A percentile compares a stretch with the other conserved stretches of the same genome.
These are phyloP conservation scores for Epiblema foenella DNA, from an alignment of 2,888 invertebrate genomes.

Conservation along the genomic window DNA sequence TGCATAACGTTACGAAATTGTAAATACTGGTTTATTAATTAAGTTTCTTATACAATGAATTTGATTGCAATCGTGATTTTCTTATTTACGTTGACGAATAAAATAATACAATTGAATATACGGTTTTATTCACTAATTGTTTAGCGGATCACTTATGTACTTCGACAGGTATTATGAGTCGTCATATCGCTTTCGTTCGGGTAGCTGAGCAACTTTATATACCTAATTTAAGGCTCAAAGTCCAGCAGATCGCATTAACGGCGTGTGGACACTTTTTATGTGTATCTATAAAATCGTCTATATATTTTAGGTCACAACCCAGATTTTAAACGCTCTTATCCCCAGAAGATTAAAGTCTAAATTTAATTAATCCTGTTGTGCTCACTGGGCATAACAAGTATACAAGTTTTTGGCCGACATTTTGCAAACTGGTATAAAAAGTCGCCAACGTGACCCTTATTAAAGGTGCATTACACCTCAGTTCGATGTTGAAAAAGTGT, in stretches of 20 bases:
- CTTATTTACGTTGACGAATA: too few species aligned
- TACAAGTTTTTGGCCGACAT: slow-evolving; percentile 32
- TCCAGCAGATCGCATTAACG: slow-evolving; percentile 17
- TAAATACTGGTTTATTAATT: too few species aligned
- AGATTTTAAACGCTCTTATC: not conserved
- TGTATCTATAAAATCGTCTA: slow-evolving; percentile 5
- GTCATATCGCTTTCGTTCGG: slow-evolving; percentile 20
- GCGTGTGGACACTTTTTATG: not conserved
- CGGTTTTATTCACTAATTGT: not conserved
- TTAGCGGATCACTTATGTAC: not conserved
- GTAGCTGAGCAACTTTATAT: slow-evolving; percentile 3
- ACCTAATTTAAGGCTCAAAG: slow-evolving; percentile 13
- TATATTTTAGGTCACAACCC: not conserved
- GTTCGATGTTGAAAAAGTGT: slow-evolving; percentile 22
- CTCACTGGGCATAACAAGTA: slow-evolving; percentile 3
- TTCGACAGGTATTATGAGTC: not conserved
- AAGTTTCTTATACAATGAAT: too few species aligned
- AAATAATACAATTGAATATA: too few species aligned
- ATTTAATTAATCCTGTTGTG: not conserved
- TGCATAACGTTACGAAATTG: too few species aligned
- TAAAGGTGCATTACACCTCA: slow-evolving; percentile 19
- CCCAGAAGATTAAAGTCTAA: not conserved
- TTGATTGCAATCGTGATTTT: too few species aligned
- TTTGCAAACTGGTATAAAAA: slow-evolving; percentile 35
- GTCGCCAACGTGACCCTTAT: slow-evolving; percentile 26